These are phyloP conservation scores for Gila orcuttii DNA, from an alignment of 2,113 vertebrate species.

Conservation along the genomic window DNA sequence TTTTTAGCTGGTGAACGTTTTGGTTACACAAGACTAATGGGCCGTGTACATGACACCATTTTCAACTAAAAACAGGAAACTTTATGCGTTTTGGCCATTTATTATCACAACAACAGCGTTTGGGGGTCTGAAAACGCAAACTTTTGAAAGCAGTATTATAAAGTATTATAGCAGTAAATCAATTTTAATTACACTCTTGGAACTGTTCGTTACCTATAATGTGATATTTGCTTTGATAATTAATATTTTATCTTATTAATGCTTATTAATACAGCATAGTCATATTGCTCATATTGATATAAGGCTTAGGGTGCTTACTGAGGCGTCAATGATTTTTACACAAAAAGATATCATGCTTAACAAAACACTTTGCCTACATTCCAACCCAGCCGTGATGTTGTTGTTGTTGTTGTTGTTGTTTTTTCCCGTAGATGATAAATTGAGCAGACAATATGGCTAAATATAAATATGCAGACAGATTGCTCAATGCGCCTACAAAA, in stretches of 20 bases:
- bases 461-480: constrained; percentile 26
- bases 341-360: neutral
- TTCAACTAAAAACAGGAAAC: no score
- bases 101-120: no score
- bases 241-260: constrained; percentile 51
- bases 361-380: neutral
- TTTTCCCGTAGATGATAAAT: neutral
- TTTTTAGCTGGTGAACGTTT: neutral
- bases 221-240: constrained; percentile 48
- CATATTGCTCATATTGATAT: constrained; percentile 46
- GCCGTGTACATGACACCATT: no score
- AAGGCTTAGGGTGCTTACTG: constrained; percentile 31
- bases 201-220: constrained; percentile 45
- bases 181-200: constrained; percentile 46
- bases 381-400: neutral
- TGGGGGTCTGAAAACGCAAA: no score
- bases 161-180: constrained; percentile 46
- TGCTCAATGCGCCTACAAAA: constrained; percentile 1
- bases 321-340: constrained; percentile 12
- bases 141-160: no score
- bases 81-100: no score
- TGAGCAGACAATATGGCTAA: neutral
- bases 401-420: no score
- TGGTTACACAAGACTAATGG: neutral
- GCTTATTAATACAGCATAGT: neutral